Conservation (phyloP, 2,797 vertebrate species). For the Acanthiza pusilla region DNA sequence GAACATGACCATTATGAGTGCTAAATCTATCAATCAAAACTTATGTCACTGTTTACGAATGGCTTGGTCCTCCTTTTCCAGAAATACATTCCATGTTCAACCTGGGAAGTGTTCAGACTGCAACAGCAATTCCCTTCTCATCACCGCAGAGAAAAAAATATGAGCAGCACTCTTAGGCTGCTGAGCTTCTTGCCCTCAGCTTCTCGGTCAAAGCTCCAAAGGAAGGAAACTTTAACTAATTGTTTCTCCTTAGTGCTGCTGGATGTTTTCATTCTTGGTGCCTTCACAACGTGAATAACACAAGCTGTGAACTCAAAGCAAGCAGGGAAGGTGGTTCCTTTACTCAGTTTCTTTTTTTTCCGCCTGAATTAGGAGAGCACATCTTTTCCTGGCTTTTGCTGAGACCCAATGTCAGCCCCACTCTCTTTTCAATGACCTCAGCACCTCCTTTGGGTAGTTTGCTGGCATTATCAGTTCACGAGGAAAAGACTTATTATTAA, state of each 20-base stretch:
- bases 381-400: neutral
- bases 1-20: rapidly evolving
- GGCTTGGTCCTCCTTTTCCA: neutral
- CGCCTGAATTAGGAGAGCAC: neutral
- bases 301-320: neutral
- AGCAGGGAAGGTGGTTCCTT: neutral
- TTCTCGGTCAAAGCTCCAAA: neutral
- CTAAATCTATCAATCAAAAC: neutral
- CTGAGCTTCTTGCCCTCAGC: neutral
- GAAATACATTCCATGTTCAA: neutral
- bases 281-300: neutral
- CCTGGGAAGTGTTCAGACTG: neutral
- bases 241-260: neutral
- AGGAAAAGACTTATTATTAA: neutral
- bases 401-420: neutral
- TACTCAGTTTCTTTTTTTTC: neutral
- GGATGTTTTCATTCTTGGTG: neutral
- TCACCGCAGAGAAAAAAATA: neutral
- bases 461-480: neutral
- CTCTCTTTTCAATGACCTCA: neutral
- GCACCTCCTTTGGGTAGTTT: neutral
- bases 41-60: neutral
- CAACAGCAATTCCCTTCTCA: neutral
- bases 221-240: neutral
- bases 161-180: neutral